Conservation (phyloP, 2,797 vertebrate genomes). For the Chanos chanos region DNA sequence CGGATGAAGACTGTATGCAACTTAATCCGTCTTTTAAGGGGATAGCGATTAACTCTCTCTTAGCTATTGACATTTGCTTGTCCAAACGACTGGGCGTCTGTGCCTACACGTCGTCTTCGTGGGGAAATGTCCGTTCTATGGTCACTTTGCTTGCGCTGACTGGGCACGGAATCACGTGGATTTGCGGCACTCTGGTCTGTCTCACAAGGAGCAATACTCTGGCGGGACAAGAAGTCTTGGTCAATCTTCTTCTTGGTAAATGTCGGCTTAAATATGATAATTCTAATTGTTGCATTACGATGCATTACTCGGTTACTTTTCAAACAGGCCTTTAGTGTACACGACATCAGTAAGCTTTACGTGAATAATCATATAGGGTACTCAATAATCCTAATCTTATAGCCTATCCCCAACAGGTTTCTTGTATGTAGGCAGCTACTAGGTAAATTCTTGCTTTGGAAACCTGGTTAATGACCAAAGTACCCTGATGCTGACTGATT, state of each 20-base stretch:
- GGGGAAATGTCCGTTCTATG: constrained; percentile 93
- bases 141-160: constrained; percentile 87
- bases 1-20: constrained; percentile 96
- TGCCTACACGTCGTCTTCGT: constrained; percentile 80
- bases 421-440: too few species aligned
- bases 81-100: constrained; percentile 94
- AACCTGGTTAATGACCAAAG: too few species aligned
- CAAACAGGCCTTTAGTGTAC: too few species aligned
- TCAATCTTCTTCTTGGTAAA: constrained; percentile 96
- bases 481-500: too few species aligned
- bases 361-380: too few species aligned
- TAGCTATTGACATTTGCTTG: constrained; percentile 93
- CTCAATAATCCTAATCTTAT: too few species aligned
- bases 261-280: constrained; percentile 40
- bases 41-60: constrained; percentile 90
- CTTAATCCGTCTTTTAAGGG: constrained; percentile 94
- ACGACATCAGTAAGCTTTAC: too few species aligned
- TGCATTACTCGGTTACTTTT: too few species aligned
- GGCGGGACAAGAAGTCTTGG: constrained; percentile 92
- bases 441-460: too few species aligned
- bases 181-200: constrained; percentile 88
- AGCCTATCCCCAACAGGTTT: too few species aligned
- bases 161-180: constrained; percentile 91
- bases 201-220: constrained; percentile 89
- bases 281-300: too few species aligned